These are phyloP conservation scores for Ammospiza caudacuta DNA, from an alignment of 2,113 vertebrate genomes.

Conservation along the genomic window DNA sequence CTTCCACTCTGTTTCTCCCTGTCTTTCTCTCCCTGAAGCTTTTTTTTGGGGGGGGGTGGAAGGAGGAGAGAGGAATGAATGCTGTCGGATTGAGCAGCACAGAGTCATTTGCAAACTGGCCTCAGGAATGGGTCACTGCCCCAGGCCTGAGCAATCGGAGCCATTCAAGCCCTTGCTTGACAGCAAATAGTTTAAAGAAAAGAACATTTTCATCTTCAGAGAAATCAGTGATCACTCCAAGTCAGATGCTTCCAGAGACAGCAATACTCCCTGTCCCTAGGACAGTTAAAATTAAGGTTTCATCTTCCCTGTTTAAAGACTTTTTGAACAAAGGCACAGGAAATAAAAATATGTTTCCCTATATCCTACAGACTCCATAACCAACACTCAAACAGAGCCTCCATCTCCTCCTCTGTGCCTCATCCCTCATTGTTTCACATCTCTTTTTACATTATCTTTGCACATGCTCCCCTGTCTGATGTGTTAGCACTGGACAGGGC, in stretches of 20 bases:
- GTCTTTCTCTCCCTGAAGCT: not conserved
- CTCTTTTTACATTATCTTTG: not conserved
- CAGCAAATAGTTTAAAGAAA: slow-evolving; percentile 26
- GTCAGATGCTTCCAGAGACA: not conserved
- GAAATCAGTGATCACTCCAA: not conserved
- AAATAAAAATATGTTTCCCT: not conserved
- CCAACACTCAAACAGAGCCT: not conserved
- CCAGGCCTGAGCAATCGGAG: not conserved
- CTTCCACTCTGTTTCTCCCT: not conserved
- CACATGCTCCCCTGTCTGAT: not conserved
- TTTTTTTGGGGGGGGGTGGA: not conserved
- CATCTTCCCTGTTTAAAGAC: not conserved
- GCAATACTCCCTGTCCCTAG: not conserved
- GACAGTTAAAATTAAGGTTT: not conserved
- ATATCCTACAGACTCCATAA: not conserved
- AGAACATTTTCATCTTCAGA: slow-evolving; percentile 1
- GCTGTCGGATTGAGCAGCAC: not conserved
- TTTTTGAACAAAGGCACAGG: not conserved
- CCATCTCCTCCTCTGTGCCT: not conserved
- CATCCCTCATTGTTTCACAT: not conserved
- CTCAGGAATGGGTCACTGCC: not conserved
- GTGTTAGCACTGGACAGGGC: not conserved
- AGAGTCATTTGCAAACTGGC: not conserved
- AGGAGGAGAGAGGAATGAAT: not conserved
- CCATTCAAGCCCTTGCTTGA: not conserved